Evolutionary conservation across 2,888 invertebrate species (phyloP).

Genomic region (Chymomyza amoena): DNA sequence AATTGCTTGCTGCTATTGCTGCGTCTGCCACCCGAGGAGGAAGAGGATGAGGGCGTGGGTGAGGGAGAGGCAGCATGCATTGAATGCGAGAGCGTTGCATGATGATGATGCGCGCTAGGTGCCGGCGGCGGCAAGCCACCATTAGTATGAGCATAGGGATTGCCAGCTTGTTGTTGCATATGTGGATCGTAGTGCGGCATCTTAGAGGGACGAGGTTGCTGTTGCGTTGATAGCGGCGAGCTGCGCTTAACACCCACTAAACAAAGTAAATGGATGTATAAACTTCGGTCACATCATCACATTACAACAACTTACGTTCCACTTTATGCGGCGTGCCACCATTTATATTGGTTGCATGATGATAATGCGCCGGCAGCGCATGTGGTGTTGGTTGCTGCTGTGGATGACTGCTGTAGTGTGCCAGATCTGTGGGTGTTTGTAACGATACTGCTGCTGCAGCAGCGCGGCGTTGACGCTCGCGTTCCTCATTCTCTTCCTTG

Average conservation of each 20-base stretch:
- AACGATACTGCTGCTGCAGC: constrained; percentile 63
- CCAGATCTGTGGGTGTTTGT: constrained; percentile 13
- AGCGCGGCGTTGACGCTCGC: constrained; percentile 77
- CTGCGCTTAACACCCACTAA: constrained; percentile 79
- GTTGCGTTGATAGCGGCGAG: constrained; percentile 79
- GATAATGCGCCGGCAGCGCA: constrained; percentile 60
- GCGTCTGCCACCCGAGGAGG: constrained; percentile 59
- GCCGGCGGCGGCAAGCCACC: constrained; percentile 51
- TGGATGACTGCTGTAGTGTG: constrained; percentile 9
- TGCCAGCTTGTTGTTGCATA: constrained; percentile 63
- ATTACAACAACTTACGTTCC: constrained; percentile 67
- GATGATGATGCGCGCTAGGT: constrained; percentile 3
- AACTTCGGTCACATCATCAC: neutral
- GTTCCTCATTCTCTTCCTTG: constrained; percentile 79
- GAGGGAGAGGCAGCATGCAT: constrained; percentile 50
- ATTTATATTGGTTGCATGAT: constrained; percentile 33
- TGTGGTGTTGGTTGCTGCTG: constrained; percentile 44
- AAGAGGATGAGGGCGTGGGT: constrained; percentile 62
- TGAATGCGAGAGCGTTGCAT: neutral
- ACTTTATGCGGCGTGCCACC: constrained; percentile 73
- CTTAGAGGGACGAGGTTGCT: constrained; percentile 79
- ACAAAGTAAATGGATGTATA: neutral
- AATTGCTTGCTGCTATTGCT: constrained; percentile 49
- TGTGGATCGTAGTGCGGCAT: constrained; percentile 76
- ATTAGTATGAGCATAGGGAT: constrained; percentile 67